Base-by-base conservation (phyloP, 2,797 vertebrate genomes). In the Lepidocolaptes lacrymiger region DNA sequence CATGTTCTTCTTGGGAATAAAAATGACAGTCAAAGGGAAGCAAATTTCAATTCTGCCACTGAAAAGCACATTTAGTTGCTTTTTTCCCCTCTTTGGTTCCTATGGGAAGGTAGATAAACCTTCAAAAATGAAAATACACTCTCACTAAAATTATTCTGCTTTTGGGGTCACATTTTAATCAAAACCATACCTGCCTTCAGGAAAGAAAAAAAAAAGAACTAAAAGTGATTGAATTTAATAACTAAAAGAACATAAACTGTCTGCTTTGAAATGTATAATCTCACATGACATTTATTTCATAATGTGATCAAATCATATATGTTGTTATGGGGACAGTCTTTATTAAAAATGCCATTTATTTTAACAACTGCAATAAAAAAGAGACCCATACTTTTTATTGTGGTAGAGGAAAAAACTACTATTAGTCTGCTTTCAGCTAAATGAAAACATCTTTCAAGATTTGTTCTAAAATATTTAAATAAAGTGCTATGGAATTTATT, bases 321-420 rank as follows among this genome's bases (percentile, higher is more conserved):
- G 96, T 97, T 97, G 85, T 97, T 96, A 94, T 96, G 89, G 97
- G 96, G 95, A 97, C 97, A 96, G 90, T 97, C 97, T 97, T 98
- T 97, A 98, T 97, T 98, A 97, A 98, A 98, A 98, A 98, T 96
- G 95, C 96, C 95, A 97, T 97, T 98, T 97, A 97, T 97, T 98
- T 97, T 97, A 96, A 97, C 94, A 97, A 97, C 94, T 63, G 85
- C 95, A 97, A 96, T 98, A 97, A 97, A 97, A 49, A 96, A 72
- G 82, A 97, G 97, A 93, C 89, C 79, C 85, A 83, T 91, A 94
- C 86, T 91, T 96, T 95, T 87, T 95, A 96, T 95, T 92, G 92
- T 88, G 90, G 96, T 89, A 68, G 93, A 97, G 93, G 88, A 96
- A 97, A 97, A 96, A 92, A 44, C 8, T 96, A 71, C 97, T 98